Percentiles rank a stretch among this genome's conserved stretches.
These are phyloP conservation scores for Lutjanus erythropterus DNA, from an alignment of 2,113 vertebrate species.

Conservation along the genomic window DNA sequence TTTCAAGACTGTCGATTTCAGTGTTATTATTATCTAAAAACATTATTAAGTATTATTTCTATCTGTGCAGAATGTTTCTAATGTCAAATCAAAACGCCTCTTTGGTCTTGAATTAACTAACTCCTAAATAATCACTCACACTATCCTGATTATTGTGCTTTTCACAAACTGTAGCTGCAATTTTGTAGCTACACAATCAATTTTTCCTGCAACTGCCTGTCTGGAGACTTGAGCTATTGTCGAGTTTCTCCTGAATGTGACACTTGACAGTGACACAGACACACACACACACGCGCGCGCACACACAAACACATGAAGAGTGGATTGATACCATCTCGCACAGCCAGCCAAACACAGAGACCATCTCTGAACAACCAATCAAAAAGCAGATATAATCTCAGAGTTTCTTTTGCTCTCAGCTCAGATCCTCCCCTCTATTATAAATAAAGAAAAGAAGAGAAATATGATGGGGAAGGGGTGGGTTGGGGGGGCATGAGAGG, in stretches of 20 bases:
- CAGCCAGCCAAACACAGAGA: constrained; percentile 73
- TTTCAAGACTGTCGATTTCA: constrained; percentile 10
- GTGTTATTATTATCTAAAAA: neutral
- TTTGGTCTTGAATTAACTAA: constrained; percentile 15
- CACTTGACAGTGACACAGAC: constrained; percentile 55
- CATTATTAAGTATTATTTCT: constrained; percentile 2
- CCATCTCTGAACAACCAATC: constrained; percentile 79
- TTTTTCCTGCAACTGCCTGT: constrained; percentile 56
- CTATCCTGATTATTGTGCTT: constrained; percentile 21
- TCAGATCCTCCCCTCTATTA: constrained; percentile 74
- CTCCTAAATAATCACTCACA: constrained; percentile 40
- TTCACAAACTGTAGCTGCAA: constrained; percentile 32
- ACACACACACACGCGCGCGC: constrained; percentile 33
- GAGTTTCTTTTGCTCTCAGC: constrained; percentile 72
- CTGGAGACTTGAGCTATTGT: constrained; percentile 66
- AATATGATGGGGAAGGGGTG: constrained; percentile 70
- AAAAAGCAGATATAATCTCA: constrained; percentile 78
- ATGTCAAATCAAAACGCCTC: constrained; percentile 18
- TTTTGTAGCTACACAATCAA: constrained; percentile 29
- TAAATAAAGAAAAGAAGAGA: constrained; percentile 75
- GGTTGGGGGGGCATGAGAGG: neutral
- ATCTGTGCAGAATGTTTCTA: constrained; percentile 6
- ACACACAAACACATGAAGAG: constrained; percentile 30
- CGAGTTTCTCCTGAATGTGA: constrained; percentile 57
- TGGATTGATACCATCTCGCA: constrained; percentile 73